phyloP scores from a whole-genome alignment of 2,888 invertebrate species.

The Eupeodes luniger region DNA sequence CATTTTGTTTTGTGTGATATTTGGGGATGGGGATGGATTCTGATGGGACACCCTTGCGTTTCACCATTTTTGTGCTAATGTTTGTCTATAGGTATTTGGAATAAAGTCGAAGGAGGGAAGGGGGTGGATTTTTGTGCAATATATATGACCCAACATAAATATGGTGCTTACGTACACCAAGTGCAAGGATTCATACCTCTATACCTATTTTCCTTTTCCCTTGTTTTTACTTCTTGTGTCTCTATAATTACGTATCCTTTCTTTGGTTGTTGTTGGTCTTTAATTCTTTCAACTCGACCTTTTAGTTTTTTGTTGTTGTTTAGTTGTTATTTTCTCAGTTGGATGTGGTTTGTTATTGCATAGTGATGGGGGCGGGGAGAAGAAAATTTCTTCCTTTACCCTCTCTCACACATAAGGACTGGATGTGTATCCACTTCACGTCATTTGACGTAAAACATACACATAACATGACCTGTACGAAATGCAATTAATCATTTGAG shows the following conservation, averaged over 20 bases:
- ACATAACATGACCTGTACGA: slow-evolving; percentile 75
- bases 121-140: slow-evolving; percentile 59
- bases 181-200: slow-evolving; percentile 37
- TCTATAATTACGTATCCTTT: slow-evolving; percentile 36
- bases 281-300: slow-evolving; percentile 58
- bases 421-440: slow-evolving; percentile 72
- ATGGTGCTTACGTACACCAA: slow-evolving; percentile 10
- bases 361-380: slow-evolving; percentile 33
- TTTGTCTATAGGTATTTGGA: slow-evolving; percentile 41
- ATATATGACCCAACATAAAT: neutral
- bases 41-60: neutral
- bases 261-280: slow-evolving; percentile 60
- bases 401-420: slow-evolving; percentile 20
- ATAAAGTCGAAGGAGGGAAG: slow-evolving; percentile 38
- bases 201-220: neutral
- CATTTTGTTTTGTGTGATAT: neutral
- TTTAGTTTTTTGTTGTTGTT: slow-evolving; percentile 39
- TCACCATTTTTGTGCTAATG: slow-evolving; percentile 39
- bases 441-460: slow-evolving; percentile 73
- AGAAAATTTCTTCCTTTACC: slow-evolving; percentile 33
- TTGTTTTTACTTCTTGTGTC: neutral
- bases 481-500: slow-evolving; percentile 76
- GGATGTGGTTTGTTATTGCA: slow-evolving; percentile 36
- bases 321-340: slow-evolving; percentile 14
- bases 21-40: neutral